A percentile compares a stretch with the other conserved stretches of the same genome.
Evolutionary conservation across 2,113 vertebrate genomes (phyloP).

Genomic region (Lonchura striata): DNA sequence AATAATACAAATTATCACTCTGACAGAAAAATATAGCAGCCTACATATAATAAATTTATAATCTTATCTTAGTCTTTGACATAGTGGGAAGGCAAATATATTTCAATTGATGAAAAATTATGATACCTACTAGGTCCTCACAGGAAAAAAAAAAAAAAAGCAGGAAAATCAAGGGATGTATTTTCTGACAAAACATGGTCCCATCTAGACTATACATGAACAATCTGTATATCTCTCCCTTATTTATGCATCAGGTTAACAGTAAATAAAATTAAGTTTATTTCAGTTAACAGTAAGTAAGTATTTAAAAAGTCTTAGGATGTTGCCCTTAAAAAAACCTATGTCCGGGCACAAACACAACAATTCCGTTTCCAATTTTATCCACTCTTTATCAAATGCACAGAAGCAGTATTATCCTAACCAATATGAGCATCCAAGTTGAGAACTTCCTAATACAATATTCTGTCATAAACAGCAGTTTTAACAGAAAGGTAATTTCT

Average conservation of each 20-base stretch:
- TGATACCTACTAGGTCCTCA: not conserved
- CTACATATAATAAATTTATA: not conserved
- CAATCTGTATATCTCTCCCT: not conserved
- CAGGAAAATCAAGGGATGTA: not conserved
- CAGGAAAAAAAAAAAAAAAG: not conserved
- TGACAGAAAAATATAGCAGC: not conserved
- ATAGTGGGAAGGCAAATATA: accelerated
- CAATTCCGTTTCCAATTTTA: not conserved
- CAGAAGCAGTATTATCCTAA: not conserved
- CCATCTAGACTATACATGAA: not conserved
- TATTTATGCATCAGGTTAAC: not conserved
- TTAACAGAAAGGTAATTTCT: not conserved
- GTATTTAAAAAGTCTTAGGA: not conserved
- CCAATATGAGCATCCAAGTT: not conserved
- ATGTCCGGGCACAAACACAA: not conserved
- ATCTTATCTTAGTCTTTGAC: not conserved
- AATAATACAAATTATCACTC: not conserved
- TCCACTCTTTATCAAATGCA: not conserved
- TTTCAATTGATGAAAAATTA: not conserved
- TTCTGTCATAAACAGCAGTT: not conserved
- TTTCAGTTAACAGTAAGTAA: not conserved
- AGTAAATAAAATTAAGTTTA: not conserved
- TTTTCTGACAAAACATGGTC: not conserved
- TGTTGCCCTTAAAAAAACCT: not conserved
- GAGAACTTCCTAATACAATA: not conserved